Evolutionary conservation across 2,888 invertebrate genomes (phyloP).

Genomic region (Drosophila paranaensis): DNA sequence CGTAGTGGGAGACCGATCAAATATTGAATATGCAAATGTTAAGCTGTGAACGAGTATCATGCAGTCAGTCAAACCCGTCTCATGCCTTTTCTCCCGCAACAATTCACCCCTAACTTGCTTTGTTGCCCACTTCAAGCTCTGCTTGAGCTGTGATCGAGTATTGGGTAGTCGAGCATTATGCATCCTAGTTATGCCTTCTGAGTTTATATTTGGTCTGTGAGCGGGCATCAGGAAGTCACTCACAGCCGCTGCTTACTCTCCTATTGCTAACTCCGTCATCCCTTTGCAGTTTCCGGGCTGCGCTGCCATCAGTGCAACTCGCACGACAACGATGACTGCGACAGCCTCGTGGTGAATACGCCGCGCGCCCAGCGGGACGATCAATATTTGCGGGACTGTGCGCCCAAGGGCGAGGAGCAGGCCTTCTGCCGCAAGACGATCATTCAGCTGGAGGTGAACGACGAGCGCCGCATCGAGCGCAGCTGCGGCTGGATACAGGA

Average conservation of each 20-base stretch:
- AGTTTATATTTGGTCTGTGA: not conserved
- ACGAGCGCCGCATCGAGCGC: constrained; percentile 86
- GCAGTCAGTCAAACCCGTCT: too few species aligned
- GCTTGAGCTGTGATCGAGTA: not conserved
- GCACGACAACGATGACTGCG: constrained; percentile 88
- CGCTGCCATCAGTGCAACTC: constrained; percentile 92
- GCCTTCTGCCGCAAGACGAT: constrained; percentile 90
- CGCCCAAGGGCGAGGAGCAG: constrained; percentile 73
- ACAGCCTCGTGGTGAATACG: constrained; percentile 86
- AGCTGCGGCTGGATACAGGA: constrained; percentile 87
- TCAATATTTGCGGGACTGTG: constrained; percentile 85
- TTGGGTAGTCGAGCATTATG: not conserved
- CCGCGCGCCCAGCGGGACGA: constrained; percentile 84
- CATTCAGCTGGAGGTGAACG: constrained; percentile 86
- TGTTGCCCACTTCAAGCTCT: too few species aligned
- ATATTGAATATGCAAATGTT: not conserved
- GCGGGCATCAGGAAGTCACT: not conserved
- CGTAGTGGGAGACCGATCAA: not conserved
- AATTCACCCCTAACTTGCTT: too few species aligned
- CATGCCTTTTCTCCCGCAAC: too few species aligned
- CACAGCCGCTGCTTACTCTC: not conserved
- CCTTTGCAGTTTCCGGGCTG: constrained; percentile 85
- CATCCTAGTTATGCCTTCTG: not conserved
- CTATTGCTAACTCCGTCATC: not conserved
- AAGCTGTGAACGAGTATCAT: too few species aligned